Conservation (phyloP, 2,888 invertebrate genomes). For the Lucinisca nassula region DNA sequence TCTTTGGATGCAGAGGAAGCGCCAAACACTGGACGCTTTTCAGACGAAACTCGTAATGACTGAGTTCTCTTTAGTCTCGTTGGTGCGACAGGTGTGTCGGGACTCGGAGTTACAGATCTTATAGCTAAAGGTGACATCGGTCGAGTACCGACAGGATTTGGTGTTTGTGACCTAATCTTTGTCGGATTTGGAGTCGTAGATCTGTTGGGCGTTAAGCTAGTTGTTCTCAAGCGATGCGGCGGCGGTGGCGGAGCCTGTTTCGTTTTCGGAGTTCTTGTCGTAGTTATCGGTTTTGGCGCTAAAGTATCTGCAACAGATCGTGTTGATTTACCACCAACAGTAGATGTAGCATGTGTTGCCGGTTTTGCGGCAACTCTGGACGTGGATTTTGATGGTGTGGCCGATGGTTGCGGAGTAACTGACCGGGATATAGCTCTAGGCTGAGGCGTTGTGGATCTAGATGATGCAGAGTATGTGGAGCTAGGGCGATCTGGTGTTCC, state of each 20-base stretch:
- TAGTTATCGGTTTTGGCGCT: not conserved
- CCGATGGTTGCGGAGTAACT: constrained; percentile 59
- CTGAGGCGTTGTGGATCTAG: constrained; percentile 71
- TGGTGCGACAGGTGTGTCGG: constrained; percentile 50
- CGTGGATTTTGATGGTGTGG: constrained; percentile 10
- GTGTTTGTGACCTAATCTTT: constrained; percentile 42
- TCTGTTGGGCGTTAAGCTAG: constrained; percentile 31
- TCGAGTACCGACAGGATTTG: constrained; percentile 35
- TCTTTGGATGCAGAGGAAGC: constrained; percentile 44
- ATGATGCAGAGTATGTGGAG: constrained; percentile 62
- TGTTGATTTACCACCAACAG: constrained; percentile 48
- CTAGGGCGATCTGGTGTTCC: constrained; percentile 60
- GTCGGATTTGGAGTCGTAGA: constrained; percentile 43
- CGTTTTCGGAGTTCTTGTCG: constrained; percentile 44
- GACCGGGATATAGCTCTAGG: constrained; percentile 53
- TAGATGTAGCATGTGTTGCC: constrained; percentile 60
- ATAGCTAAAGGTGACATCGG: constrained; percentile 53
- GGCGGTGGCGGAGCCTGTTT: constrained; percentile 49
- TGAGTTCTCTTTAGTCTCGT: constrained; percentile 69
- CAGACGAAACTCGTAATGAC: constrained; percentile 67
- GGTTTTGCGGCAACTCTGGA: constrained; percentile 56
- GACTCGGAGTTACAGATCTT: constrained; percentile 20
- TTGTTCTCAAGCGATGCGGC: constrained; percentile 34
- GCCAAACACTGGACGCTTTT: constrained; percentile 54
- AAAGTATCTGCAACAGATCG: not conserved